These are phyloP conservation scores for Psophia crepitans DNA, from an alignment of 2,113 vertebrate genomes.

Conservation along the genomic window DNA sequence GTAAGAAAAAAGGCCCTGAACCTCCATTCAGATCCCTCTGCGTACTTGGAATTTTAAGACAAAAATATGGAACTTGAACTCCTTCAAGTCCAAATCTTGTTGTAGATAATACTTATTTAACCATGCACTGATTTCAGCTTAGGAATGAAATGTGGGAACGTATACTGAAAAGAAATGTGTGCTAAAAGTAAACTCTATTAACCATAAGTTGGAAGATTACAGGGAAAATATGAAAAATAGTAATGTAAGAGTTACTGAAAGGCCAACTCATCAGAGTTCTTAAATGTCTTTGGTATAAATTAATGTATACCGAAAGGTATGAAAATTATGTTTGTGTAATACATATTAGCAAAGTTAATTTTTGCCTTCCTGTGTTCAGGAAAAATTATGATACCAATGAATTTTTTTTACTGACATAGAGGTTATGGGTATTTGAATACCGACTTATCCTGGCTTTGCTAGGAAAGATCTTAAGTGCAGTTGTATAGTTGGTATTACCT, in stretches of 20 bases:
- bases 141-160: neutral
- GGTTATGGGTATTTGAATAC: neutral
- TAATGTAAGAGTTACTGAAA: neutral
- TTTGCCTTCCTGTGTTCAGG: neutral
- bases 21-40: neutral
- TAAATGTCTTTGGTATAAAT: neutral
- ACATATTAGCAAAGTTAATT: neutral
- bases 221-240: neutral
- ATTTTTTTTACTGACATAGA: neutral
- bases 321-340: neutral
- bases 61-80: neutral
- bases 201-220: neutral
- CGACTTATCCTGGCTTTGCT: neutral
- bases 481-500: neutral
- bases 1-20: neutral
- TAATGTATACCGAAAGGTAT: neutral
- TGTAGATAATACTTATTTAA: neutral
- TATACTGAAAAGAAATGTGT: neutral
- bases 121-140: neutral
- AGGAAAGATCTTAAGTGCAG: neutral
- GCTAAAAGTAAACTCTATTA: neutral
- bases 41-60: neutral
- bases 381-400: neutral
- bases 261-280: neutral
- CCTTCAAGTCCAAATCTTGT: neutral